phyloP scores from a whole-genome alignment of 2,113 vertebrate species.

The Physeter macrocephalus region DNA sequence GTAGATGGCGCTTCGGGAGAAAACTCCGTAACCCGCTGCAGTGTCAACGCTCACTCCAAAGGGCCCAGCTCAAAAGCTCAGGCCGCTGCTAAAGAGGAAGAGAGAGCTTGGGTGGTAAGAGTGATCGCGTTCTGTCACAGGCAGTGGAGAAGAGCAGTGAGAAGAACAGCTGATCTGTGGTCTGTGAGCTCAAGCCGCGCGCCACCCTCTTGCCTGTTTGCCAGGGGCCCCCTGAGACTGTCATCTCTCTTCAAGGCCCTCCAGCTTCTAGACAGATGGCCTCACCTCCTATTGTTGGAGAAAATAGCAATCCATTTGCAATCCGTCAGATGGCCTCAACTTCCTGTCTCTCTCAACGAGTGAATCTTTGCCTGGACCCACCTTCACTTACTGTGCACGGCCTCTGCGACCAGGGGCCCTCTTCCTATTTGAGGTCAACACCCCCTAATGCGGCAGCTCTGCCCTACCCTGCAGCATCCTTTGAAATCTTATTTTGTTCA shows the following conservation, averaged over 20 bases:
- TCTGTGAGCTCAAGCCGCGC: rapidly evolving
- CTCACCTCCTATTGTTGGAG: background rate
- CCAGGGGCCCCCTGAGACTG: background rate
- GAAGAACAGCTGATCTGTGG: rapidly evolving
- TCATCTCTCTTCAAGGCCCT: too few relatives aligned
- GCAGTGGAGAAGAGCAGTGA: rapidly evolving
- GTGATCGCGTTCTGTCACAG: rapidly evolving
- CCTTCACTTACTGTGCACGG: background rate
- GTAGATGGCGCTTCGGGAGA: background rate
- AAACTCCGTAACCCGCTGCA: background rate
- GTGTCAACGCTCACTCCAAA: background rate
- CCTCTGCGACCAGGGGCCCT: background rate
- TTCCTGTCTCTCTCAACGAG: background rate
- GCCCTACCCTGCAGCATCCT: background rate
- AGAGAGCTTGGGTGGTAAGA: too few relatives aligned
- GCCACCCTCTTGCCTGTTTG: background rate
- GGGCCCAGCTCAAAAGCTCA: background rate
- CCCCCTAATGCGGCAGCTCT: rapidly evolving
- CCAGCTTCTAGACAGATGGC: too few relatives aligned
- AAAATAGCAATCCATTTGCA: background rate
- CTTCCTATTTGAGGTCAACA: too few relatives aligned
- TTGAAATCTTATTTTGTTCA: background rate
- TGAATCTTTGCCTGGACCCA: too few relatives aligned
- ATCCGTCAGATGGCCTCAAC: background rate
- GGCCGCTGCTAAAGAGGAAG: background rate